Evolutionary conservation across 2,113 vertebrate species (phyloP).

Genomic region (Rostratula benghalensis): DNA sequence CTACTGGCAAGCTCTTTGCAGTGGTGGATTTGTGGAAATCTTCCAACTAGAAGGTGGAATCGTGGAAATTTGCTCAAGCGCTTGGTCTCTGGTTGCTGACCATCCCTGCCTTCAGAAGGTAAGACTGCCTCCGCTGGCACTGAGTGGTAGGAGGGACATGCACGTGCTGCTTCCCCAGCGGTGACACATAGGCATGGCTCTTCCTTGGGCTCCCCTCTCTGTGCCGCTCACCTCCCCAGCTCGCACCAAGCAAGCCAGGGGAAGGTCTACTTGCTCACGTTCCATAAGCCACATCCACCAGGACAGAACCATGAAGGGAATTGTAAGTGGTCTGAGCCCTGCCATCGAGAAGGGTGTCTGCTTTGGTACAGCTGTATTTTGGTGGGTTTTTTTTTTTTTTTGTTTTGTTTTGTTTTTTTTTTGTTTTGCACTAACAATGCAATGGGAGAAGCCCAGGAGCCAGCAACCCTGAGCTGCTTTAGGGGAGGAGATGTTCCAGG

Average conservation of each 20-base stretch:
- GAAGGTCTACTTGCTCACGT: accelerated
- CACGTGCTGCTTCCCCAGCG: background rate
- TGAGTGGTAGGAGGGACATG: background rate
- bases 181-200: accelerated
- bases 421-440: background rate
- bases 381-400: background rate
- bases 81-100: background rate
- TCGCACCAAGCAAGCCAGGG: background rate
- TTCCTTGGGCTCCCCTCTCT: background rate
- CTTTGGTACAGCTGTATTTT: background rate
- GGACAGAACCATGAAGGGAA: background rate
- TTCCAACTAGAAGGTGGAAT: background rate
- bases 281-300: accelerated
- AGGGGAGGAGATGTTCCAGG: background rate
- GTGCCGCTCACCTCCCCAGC: accelerated
- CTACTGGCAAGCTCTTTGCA: background rate
- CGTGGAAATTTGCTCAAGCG: background rate
- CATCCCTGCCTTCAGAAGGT: background rate
- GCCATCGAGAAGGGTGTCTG: background rate
- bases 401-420: background rate
- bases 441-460: background rate
- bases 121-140: background rate
- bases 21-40: background rate
- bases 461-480: accelerated
- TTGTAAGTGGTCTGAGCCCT: background rate